Evolutionary conservation across 1,140 invertebrate genomes (phyloP), one percentile per base, ranked within the genome.

Genomic region (Nephotettix cincticeps): DNA sequence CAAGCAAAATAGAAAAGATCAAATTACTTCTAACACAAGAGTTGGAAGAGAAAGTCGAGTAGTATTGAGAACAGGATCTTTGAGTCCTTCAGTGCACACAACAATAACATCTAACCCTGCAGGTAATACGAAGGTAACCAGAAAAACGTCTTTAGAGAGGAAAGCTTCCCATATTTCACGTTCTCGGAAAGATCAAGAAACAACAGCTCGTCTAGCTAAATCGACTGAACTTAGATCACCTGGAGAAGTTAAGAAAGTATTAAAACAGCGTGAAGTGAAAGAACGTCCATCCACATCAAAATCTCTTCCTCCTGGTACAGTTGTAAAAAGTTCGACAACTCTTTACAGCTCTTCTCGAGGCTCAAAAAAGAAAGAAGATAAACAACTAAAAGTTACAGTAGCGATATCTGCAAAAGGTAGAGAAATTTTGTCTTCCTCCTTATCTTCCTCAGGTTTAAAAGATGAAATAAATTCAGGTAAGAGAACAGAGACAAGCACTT

Each of bases 201-300:
- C 40, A 1, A 4, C 58, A 21, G 27, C 30, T 23, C 61, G 56
- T 27, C 28, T 70, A 47, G 79, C 79, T 27, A 82, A 80, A 73
- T 84, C 82, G 1, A 81, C 85, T 0, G 86, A 86, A 51, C 75
- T 90, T 0, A 81, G 86, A 30, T 86, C 86, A 1, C 84, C 86
- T 0, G 81, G 81, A 36, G 86, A 89, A 75, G 85, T 87, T 1
- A 85, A 84, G 68, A 87, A 86, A 76, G 84, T 83, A 0, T 76
- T 88, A 25, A 84, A 83, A 23, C 84, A 80, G 56, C 79, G 79
- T 23, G 78, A 76, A 66, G 73, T 76, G 0, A 77, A 73, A 25
- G 75, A 80, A 77, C 75, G 66, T 54, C 47, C 67, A 40, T 56
- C 67, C 43, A 69, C 40, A 54, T 75, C 75, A 0, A 79, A 77